Percentiles rank a stretch among this genome's conserved stretches.
These are phyloP conservation scores for Clarias platycephalus DNA, from an alignment of 2,797 vertebrate species.

Conservation along the genomic window DNA sequence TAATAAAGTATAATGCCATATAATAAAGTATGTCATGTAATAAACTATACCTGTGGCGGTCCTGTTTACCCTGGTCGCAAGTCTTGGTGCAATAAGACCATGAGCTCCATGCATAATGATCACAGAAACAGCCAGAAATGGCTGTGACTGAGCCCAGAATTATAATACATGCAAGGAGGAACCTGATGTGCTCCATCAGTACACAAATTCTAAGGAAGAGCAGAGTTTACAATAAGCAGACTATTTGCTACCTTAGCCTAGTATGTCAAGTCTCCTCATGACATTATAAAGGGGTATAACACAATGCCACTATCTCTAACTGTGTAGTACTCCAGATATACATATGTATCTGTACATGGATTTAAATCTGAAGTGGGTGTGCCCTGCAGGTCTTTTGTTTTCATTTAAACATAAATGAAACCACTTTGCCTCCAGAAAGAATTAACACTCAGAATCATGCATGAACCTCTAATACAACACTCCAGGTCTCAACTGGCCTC, in stretches of 20 bases:
- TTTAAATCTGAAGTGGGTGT: background rate
- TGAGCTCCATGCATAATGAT: constrained; percentile 79
- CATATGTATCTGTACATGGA: background rate
- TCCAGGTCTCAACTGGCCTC: background rate
- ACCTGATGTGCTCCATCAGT: constrained; percentile 57
- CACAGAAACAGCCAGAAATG: constrained; percentile 81
- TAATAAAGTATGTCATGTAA: too few species aligned
- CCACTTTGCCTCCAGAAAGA: background rate
- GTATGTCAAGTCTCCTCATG: background rate
- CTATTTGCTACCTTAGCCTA: background rate
- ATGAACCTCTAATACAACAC: background rate
- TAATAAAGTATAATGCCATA: background rate
- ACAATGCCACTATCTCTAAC: background rate
- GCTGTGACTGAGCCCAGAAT: constrained; percentile 59
- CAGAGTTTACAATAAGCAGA: background rate
- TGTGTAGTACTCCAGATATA: background rate
- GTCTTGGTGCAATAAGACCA: constrained; percentile 86
- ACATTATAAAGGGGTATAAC: background rate
- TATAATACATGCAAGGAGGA: constrained; percentile 64
- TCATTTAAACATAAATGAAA: background rate
- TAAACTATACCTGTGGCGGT: constrained; percentile 59
- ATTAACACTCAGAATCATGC: background rate
- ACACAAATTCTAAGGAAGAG: constrained; percentile 7
- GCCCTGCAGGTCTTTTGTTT: background rate
- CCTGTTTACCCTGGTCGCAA: constrained; percentile 83